A percentile compares a stretch with the other conserved stretches of the same genome.
These are phyloP conservation scores for Squalus acanthias DNA, from an alignment of 2,797 vertebrate species.

Conservation along the genomic window DNA sequence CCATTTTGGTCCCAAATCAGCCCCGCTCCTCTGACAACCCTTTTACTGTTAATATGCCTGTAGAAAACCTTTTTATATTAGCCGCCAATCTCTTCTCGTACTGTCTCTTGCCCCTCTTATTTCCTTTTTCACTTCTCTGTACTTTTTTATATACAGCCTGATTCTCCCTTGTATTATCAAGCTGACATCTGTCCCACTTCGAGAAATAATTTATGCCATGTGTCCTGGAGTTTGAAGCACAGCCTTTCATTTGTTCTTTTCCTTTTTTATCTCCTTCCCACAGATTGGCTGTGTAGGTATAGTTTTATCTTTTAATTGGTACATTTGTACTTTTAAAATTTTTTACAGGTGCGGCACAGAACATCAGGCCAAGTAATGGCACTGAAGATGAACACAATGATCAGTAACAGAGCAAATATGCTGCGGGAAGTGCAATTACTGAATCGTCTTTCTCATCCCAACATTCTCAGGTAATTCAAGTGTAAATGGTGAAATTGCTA, in stretches of 20 bases:
- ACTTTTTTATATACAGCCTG: too few relatives aligned
- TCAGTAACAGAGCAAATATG: conserved; percentile 95
- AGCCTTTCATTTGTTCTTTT: background rate
- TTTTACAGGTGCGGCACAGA: conserved; percentile 78
- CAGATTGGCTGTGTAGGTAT: background rate
- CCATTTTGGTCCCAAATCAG: too few relatives aligned
- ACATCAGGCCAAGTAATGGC: conserved; percentile 93
- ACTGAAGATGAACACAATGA: conserved; percentile 95
- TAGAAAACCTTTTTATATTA: too few relatives aligned
- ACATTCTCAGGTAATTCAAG: conserved; percentile 71
- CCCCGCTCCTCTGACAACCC: too few relatives aligned
- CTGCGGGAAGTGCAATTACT: conserved; percentile 92
- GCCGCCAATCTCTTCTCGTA: too few relatives aligned
- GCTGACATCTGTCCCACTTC: too few relatives aligned
- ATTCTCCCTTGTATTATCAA: too few relatives aligned
- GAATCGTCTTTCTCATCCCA: conserved; percentile 91
- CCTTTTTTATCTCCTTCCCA: background rate
- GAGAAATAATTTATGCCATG: too few relatives aligned
- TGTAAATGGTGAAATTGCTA: background rate
- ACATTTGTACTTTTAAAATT: conserved; percentile 36
- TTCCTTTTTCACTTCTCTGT: too few relatives aligned
- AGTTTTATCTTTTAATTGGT: background rate
- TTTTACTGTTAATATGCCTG: too few relatives aligned
- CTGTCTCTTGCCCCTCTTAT: too few relatives aligned
- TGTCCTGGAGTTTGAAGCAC: background rate